Evolutionary conservation across 2,888 invertebrate genomes (phyloP), one percentile per base, ranked within the genome.

Genomic region (Tubulanus polymorphus): DNA sequence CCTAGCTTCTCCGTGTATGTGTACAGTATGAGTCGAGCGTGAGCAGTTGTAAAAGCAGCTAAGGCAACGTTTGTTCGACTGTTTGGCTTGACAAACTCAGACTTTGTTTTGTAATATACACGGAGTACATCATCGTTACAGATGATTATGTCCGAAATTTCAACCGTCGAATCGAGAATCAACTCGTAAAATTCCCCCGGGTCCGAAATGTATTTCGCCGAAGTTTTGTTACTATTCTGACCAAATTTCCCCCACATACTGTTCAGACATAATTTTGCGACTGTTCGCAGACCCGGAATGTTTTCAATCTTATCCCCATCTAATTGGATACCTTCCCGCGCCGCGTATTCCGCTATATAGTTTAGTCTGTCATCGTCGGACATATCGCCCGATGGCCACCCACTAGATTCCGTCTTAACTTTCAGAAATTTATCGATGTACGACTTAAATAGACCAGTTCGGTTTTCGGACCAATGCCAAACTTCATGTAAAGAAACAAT

Each of bases 401-500:
- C 69, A 26, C 60, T 59, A 1, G 66, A 59, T 59, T 71, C 69
- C 45, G 65, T 63, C 55, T 70, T 72, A 15, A 67, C 49, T 35
- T 64, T 64, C 3, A 69, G 53, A 50, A 68, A 71, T 1, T 54
- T 61, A 41, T 76, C 67, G 1, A 76, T 67, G 58, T 72, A 76
- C 0, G 60, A 62, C 2, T 67, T 53, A 60, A 78, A 77, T 15
- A 77, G 27, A 1, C 67, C 66, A 47, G 60, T 25, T 2, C 51
- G 60, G 3, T 55, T 56, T 20, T 65, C 53, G 28, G 68, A 41
- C 51, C 74, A 78, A 51, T 74, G 65, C 67, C 73, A 76, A 12
- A 76, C 68, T 58, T 76, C 74, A 37, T 62, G 59, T 3, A 74
- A 63, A 46, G 73, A 59, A 0, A 70, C 2, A 15, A 76, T 61